These are phyloP conservation scores for Amphiduros pacificus DNA, from an alignment of 2,888 invertebrate genomes.

Conservation along the genomic window DNA sequence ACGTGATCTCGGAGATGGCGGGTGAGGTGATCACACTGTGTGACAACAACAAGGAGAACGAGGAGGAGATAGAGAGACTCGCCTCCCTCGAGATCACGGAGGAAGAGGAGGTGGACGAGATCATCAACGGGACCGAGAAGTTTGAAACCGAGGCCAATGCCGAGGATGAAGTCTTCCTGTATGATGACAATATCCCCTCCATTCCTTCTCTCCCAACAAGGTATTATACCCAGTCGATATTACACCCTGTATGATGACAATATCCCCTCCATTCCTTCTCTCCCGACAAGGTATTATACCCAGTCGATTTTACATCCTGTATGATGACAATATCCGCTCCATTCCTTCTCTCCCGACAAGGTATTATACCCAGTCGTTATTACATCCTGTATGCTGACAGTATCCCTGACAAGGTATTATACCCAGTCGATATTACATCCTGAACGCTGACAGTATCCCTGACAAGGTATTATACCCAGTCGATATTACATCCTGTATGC, in stretches of 20 bases:
- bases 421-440: slow-evolving; percentile 4
- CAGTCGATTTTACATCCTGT: slow-evolving; percentile 19
- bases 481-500: too few relatives aligned
- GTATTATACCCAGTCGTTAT: slow-evolving; percentile 8
- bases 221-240: background rate
- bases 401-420: slow-evolving; percentile 25
- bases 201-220: slow-evolving; percentile 29
- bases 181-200: slow-evolving; percentile 36
- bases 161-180: slow-evolving; percentile 38
- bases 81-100: slow-evolving; percentile 19
- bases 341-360: slow-evolving; percentile 29
- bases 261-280: slow-evolving; percentile 35
- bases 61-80: slow-evolving; percentile 19
- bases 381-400: slow-evolving; percentile 32
- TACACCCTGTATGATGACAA: slow-evolving; percentile 32
- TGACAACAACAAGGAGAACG: slow-evolving; percentile 20
- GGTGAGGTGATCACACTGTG: slow-evolving; percentile 26
- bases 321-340: slow-evolving; percentile 36
- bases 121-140: slow-evolving; percentile 9
- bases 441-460: slow-evolving; percentile 35
- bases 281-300: slow-evolving; percentile 17
- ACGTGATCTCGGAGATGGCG: slow-evolving; percentile 42
- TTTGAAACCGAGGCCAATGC: slow-evolving; percentile 24
- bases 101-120: slow-evolving; percentile 17
- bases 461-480: slow-evolving; percentile 10